A percentile compares a stretch with the other conserved stretches of the same genome.
Evolutionary conservation across 2,113 vertebrate genomes (phyloP).

Genomic region (Castor canadensis): DNA sequence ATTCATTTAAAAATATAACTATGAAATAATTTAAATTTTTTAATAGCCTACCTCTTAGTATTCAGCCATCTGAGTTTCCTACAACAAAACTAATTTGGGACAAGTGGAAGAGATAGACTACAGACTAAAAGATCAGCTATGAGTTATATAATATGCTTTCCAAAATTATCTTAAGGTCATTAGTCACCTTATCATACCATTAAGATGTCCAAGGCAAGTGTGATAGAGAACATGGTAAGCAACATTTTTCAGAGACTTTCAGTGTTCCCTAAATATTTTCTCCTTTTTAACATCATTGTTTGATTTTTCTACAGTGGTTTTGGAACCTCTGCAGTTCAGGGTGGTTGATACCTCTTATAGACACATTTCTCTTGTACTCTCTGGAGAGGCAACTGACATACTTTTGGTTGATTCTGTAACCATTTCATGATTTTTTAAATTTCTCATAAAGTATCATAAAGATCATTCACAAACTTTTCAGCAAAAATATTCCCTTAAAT

Average conservation of each 20-base stretch:
- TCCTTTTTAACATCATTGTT: neutral
- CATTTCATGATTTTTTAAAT: constrained; percentile 19
- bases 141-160: constrained; percentile 22
- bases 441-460: constrained; percentile 57
- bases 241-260: neutral
- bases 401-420: constrained; percentile 48
- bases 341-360: neutral
- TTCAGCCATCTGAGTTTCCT: neutral
- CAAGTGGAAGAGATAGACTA: neutral
- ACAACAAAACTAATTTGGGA: constrained; percentile 60
- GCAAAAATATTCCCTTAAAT: constrained; percentile 45
- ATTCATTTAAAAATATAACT: neutral
- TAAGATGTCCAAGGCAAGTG: neutral
- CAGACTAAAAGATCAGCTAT: neutral
- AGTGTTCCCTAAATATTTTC: neutral
- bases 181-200: neutral
- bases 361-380: neutral
- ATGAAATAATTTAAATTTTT: neutral
- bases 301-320: neutral
- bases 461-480: constrained; percentile 51
- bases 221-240: neutral
- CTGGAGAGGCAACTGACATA: constrained; percentile 27
- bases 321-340: neutral
- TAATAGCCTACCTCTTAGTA: neutral
- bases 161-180: constrained; percentile 12